Evolutionary conservation across 1,140 invertebrate genomes (phyloP).

Genomic region (Pygmarrhopalites habei): DNA sequence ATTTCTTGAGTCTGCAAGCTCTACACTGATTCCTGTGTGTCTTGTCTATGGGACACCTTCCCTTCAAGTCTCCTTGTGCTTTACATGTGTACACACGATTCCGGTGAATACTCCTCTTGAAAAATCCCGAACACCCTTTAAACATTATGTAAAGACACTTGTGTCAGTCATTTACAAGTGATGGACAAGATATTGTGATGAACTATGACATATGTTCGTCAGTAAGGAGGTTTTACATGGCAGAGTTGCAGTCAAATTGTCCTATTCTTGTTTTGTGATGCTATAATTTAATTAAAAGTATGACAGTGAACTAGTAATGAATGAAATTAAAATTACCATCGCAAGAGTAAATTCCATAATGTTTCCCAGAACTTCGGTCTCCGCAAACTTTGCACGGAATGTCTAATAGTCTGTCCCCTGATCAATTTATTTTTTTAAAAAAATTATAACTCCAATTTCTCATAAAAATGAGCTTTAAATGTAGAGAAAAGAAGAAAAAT

Average conservation of each 20-base stretch:
- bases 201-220: too few species aligned
- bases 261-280: too few species aligned
- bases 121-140: slow-evolving; percentile 89
- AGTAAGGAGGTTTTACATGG: too few species aligned
- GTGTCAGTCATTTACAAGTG: background rate
- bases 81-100: slow-evolving; percentile 95
- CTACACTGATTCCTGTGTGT: slow-evolving; percentile 95
- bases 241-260: too few species aligned
- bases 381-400: slow-evolving; percentile 95
- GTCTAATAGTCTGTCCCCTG: slow-evolving; percentile 85
- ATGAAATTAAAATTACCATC: slow-evolving; percentile 65
- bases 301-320: too few species aligned
- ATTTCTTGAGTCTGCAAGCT: slow-evolving; percentile 91
- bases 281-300: too few species aligned
- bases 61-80: slow-evolving; percentile 83
- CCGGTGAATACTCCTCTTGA: slow-evolving; percentile 91
- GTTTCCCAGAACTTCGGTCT: slow-evolving; percentile 91
- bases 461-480: too few species aligned
- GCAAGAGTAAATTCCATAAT: slow-evolving; percentile 95
- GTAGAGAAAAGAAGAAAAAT: too few species aligned
- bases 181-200: background rate
- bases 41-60: slow-evolving; percentile 91
- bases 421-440: too few species aligned
- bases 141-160: background rate
- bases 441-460: too few species aligned